Percentiles rank a stretch among this genome's conserved stretches.
These are phyloP conservation scores for Enchytraeus crypticus DNA, from an alignment of 2,888 invertebrate species.

Conservation along the genomic window DNA sequence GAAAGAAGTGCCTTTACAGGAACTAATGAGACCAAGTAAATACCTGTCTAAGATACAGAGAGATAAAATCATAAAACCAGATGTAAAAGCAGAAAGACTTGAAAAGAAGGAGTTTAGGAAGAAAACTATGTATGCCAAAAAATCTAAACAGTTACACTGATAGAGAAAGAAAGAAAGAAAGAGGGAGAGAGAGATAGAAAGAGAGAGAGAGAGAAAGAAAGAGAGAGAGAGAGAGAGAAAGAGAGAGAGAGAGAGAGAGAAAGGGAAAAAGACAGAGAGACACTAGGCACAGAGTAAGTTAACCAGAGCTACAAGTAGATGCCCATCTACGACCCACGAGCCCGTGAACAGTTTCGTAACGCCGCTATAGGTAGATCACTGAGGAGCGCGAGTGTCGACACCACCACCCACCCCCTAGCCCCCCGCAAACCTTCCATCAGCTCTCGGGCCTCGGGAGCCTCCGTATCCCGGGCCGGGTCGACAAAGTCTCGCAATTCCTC, in stretches of 20 bases:
- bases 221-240: not conserved
- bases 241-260: not conserved
- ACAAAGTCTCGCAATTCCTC: not conserved
- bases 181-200: too few species aligned
- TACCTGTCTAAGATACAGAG: too few species aligned
- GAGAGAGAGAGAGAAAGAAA: too few species aligned
- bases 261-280: not conserved
- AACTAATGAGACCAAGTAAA: too few species aligned
- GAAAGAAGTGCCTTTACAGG: too few species aligned
- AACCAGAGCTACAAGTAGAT: too few species aligned
- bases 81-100: too few species aligned
- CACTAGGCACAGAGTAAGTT: too few species aligned
- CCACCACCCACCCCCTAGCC: not conserved
- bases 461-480: not conserved
- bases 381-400: conserved; percentile 10
- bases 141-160: too few species aligned
- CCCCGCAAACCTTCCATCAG: not conserved
- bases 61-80: too few species aligned
- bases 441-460: not conserved
- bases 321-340: conserved; percentile 26
- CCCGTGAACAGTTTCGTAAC: conserved; percentile 26
- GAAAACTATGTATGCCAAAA: too few species aligned
- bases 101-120: too few species aligned
- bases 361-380: conserved; percentile 8
- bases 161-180: not conserved